Evolutionary conservation across 1,140 invertebrate species (phyloP).

Genomic region (Yoshiicerus persimilis): DNA sequence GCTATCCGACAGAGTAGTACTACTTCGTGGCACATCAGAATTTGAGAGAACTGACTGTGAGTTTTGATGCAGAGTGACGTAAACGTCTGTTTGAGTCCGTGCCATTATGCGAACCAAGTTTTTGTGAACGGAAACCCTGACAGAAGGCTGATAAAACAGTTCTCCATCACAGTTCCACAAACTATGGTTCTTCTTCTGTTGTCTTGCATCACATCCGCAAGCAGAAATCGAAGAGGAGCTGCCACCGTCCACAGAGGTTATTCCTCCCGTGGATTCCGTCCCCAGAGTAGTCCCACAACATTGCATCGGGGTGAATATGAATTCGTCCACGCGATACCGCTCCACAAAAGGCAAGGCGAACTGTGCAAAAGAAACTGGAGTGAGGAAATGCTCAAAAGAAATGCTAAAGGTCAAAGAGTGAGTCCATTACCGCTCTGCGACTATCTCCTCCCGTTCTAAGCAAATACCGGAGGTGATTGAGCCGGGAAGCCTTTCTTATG

Average conservation of each 20-base stretch:
- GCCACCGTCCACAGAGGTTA: conserved; percentile 51
- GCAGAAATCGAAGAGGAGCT: conserved; percentile 25
- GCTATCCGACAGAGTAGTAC: not conserved
- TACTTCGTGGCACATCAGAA: not conserved
- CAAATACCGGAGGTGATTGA: conserved; percentile 73
- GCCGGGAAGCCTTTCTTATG: conserved; percentile 70
- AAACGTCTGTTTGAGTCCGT: not conserved
- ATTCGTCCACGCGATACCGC: conserved; percentile 72
- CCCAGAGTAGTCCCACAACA: conserved; percentile 50
- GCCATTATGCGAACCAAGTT: conserved; percentile 44
- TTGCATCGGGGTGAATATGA: conserved; percentile 66
- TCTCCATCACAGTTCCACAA: conserved; percentile 89
- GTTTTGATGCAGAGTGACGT: not conserved
- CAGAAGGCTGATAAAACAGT: conserved; percentile 58
- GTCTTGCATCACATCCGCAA: conserved; percentile 47
- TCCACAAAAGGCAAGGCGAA: conserved; percentile 77
- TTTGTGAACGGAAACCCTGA: conserved; percentile 45
- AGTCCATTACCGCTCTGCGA: conserved; percentile 45
- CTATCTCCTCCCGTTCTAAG: conserved; percentile 53
- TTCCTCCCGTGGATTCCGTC: conserved; percentile 51
- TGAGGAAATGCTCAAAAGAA: not conserved
- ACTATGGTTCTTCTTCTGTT: conserved; percentile 54
- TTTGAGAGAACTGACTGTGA: not conserved
- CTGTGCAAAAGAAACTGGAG: conserved; percentile 54
- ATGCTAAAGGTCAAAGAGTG: not conserved